Base-by-base conservation (phyloP, 2,113 vertebrate genomes). In the Poecilia latipinna region DNA sequence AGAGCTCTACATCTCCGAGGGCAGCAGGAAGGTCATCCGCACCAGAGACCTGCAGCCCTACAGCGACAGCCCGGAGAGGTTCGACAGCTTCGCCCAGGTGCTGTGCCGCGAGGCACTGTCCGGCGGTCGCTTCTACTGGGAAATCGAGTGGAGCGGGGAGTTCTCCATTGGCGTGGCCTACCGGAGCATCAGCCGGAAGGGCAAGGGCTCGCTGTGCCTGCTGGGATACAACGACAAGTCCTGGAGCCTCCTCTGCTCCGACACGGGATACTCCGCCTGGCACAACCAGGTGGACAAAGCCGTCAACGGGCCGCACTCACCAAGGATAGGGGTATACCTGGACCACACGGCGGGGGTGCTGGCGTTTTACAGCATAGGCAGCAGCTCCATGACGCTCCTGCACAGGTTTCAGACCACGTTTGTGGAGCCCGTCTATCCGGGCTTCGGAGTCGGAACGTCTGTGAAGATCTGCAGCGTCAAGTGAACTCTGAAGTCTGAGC, bases 191-290 rank as follows among this genome's bases (percentile, higher is more conserved):
- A 82, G 93, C 1, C 84, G 94, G 13, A 87, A 88, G 78, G 95
- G 95, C 66, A 95, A 92, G 44, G 92, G 95, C 17, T 93, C 93
- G 2, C 93, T 94, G 0, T 97, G 97, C 88, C 96, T 95, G 87
- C 96, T 98, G 0, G 97, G 98, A 28, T 95, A 96, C 37, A 97
- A 96, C 0, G 87, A 94, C n/a, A 89, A 92, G 48, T 99, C 98
- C 13, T 99, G 98, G 98, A 98, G 98, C 29, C 94, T 99, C 62
- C 95, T 97, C 29, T 88, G 97, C 74, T 91, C 94, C 12, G 96
- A 96, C 90, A 90, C 96, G 0, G 91, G 96, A 0, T 95, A 95
- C 88, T 95, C 96, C n/a, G 97, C 96, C 79, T 96, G 97, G 96
- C 97, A 99, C 89, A 88, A 96, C 24, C 88, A 92, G 11, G 93